Conservation (phyloP, 1,140 invertebrate genomes). For the Drosophila orena region DNA sequence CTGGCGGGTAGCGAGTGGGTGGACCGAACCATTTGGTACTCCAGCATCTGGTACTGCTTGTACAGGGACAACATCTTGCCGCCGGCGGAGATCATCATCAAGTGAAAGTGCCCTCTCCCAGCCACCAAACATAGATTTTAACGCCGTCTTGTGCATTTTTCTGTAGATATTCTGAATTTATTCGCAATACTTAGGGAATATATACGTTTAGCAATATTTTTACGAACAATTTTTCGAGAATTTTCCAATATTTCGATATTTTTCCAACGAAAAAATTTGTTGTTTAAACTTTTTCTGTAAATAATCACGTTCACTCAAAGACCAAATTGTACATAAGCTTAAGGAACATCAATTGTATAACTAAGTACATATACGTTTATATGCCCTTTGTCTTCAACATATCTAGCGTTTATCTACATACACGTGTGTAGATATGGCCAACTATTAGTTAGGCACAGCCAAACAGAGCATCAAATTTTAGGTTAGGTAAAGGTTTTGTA, state of each 20-base stretch:
- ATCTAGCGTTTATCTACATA: neutral
- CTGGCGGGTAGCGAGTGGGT: constrained; percentile 90
- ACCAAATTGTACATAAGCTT: constrained; percentile 29
- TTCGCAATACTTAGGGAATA: constrained; percentile 10
- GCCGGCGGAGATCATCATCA: constrained; percentile 86
- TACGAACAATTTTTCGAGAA: neutral
- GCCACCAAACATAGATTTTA: constrained; percentile 10
- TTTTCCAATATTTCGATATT: constrained; percentile 2
- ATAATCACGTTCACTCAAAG: constrained; percentile 5
- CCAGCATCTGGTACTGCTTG: constrained; percentile 90
- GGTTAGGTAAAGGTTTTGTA: constrained; percentile 1
- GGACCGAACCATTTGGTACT: constrained; percentile 90
- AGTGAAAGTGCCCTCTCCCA: constrained; percentile 52
- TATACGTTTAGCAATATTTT: neutral
- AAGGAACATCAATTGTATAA: constrained; percentile 1
- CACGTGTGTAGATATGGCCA: neutral
- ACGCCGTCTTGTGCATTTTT: constrained; percentile 11
- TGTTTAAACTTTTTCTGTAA: constrained; percentile 20
- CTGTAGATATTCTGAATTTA: constrained; percentile 42
- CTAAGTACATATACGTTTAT: neutral
- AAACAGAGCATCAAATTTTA: constrained; percentile 22
- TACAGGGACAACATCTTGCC: constrained; percentile 86
- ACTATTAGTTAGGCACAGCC: constrained; percentile 17
- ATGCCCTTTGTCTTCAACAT: constrained; percentile 49
- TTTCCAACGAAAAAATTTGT: neutral